Evolutionary conservation across 2,113 vertebrate genomes (phyloP), one percentile per base, ranked within the genome.

Genomic region (Nesogale talazaci): DNA sequence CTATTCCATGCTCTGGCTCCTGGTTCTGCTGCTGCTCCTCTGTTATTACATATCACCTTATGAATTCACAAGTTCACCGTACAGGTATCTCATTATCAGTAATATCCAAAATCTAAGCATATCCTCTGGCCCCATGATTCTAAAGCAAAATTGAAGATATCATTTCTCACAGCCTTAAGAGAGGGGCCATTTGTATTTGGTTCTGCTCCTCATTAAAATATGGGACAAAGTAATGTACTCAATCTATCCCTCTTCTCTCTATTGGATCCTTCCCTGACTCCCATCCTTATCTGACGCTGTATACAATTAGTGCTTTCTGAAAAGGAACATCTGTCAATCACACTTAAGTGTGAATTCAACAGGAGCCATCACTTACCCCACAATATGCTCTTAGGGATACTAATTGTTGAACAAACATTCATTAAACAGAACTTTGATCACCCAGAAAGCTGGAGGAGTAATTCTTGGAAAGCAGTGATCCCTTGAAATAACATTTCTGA

Each of bases 391-490:
- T 83, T 79, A 59, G 14, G 25, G 31, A 38, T 88, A 86, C 77
- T 76, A 83, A 72, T 72, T 83, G 6, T 89, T 83, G 38, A 83
- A 72, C 57, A 93, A 91, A 86, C n/a, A 76, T 79, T 69, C 57
- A 81, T 31, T 85, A 61, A 85, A 93, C 85, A 42, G n/a, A 85
- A 88, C 19, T 52, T 40, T 19, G 15, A 61, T 6, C 69, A 75
- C 86, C 67, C 85, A 74, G 74, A 67, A 75, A 63, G 65, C n/a
- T 52, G 46, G 65, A 2, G 29, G 2, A 84, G 29, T 86, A 52
- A 46, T 19, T 69, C 84, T 89, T 34, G 23, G 40, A 70, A 70
- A 67, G n/a, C 46, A 34, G 4, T 77, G 3, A 42, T 4, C 84
- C 23, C 22, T 87, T 72, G n/a, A 77, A 90, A 65, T 65, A 46